phyloP scores from a whole-genome alignment of 1,140 invertebrate species.

The Onthophagus taurus region DNA sequence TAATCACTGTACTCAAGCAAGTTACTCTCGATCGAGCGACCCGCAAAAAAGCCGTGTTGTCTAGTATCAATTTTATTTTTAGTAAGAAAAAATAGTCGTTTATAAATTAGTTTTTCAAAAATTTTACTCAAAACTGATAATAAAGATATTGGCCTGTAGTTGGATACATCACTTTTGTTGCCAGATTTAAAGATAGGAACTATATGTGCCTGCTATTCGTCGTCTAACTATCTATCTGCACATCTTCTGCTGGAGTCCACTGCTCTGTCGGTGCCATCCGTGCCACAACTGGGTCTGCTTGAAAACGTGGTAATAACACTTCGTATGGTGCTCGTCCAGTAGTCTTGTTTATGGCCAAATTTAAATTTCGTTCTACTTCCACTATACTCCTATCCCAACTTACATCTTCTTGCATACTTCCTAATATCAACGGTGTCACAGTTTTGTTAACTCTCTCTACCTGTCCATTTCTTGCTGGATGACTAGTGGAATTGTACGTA shows the following conservation, averaged over 20 bases:
- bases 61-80: too few relatives aligned
- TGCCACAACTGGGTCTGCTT: slow-evolving; percentile 12
- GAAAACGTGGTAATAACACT: neutral
- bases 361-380: slow-evolving; percentile 2
- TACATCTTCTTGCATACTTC: neutral
- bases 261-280: slow-evolving; percentile 14
- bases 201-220: neutral
- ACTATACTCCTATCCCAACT: neutral
- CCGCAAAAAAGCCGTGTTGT: too few relatives aligned
- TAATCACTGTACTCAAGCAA: too few relatives aligned
- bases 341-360: neutral
- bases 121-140: too few relatives aligned
- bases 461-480: slow-evolving; percentile 27
- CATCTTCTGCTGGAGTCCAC: slow-evolving; percentile 4
- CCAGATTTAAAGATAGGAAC: too few relatives aligned
- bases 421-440: slow-evolving; percentile 1
- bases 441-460: slow-evolving; percentile 15
- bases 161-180: too few relatives aligned
- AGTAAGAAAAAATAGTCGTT: too few relatives aligned
- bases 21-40: too few relatives aligned
- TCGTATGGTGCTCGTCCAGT: neutral
- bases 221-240: neutral
- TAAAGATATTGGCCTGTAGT: too few relatives aligned
- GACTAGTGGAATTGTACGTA: slow-evolving; percentile 27
- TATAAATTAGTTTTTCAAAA: too few relatives aligned